These are phyloP conservation scores for Onychostruthus taczanowskii DNA, from an alignment of 2,113 vertebrate species.

Conservation along the genomic window DNA sequence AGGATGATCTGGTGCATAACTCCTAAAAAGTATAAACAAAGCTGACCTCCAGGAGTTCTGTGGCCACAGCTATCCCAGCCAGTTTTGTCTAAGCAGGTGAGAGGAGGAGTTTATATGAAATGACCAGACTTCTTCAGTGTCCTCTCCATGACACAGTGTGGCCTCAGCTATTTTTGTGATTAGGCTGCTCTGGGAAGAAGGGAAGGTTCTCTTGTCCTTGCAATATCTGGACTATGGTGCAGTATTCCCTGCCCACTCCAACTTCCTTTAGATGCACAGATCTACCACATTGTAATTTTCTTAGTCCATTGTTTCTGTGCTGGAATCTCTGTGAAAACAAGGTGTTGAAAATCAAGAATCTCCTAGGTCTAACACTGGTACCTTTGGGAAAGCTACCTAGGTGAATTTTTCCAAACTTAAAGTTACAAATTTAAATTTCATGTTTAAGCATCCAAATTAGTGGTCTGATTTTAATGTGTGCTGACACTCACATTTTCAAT, in stretches of 20 bases:
- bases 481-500: conserved; percentile 59
- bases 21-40: background rate
- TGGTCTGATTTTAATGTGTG: conserved; percentile 64
- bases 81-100: background rate
- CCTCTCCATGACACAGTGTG: background rate
- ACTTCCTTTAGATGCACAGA: background rate
- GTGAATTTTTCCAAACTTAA: conserved; percentile 4
- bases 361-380: background rate
- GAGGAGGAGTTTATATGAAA: background rate
- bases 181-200: background rate
- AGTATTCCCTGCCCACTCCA: background rate
- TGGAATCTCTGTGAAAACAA: background rate
- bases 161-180: background rate
- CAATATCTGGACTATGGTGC: background rate
- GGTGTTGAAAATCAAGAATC: background rate
- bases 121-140: background rate
- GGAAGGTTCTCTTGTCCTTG: background rate
- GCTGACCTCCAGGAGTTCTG: background rate
- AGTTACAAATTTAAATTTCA: conserved; percentile 20
- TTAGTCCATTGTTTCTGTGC: background rate
- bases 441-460: conserved; percentile 61
- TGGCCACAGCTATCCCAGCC: background rate
- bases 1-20: background rate
- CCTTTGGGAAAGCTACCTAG: background rate
- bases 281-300: background rate